phyloP scores from a whole-genome alignment of 2,888 invertebrate species.

The Diloba caeruleocephala region DNA sequence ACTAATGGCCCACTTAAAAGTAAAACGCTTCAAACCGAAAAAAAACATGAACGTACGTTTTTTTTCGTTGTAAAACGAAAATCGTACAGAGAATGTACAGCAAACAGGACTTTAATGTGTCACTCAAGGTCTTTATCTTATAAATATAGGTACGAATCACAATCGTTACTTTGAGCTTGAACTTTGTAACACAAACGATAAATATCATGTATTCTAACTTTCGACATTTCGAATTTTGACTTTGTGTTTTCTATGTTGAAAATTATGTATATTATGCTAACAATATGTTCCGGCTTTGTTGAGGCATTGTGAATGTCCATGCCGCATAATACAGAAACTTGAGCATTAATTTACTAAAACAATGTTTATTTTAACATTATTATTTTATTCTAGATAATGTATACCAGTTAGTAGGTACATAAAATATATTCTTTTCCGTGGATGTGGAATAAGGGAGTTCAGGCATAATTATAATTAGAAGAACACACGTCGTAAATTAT shows the following conservation, averaged over 20 bases:
- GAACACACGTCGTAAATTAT: too few species aligned
- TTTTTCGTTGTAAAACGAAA: constrained; percentile 18
- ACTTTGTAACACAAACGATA: constrained; percentile 12
- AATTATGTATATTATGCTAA: constrained; percentile 26
- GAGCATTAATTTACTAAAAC: constrained; percentile 16
- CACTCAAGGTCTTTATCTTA: constrained; percentile 31
- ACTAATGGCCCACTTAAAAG: constrained; percentile 24
- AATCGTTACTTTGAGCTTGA: constrained; percentile 32
- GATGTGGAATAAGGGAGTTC: too few species aligned
- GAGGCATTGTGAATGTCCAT: constrained; percentile 12
- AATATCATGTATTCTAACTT: constrained; percentile 29
- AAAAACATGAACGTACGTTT: constrained; percentile 10
- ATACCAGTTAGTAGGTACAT: too few species aligned
- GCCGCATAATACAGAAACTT: constrained; percentile 16
- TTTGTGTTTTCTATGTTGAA: constrained; percentile 24
- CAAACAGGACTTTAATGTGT: constrained; percentile 31
- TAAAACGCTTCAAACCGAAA: constrained; percentile 26
- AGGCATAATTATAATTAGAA: too few species aligned
- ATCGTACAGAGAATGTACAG: background rate
- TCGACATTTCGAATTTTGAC: constrained; percentile 25
- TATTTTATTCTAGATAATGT: constrained; percentile 6
- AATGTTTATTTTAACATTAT: constrained; percentile 21
- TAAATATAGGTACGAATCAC: constrained; percentile 25
- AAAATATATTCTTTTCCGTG: background rate
- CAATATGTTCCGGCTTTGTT: constrained; percentile 26